Conservation (phyloP, 2,797 vertebrate species). For the Hafferia zeledoni region DNA sequence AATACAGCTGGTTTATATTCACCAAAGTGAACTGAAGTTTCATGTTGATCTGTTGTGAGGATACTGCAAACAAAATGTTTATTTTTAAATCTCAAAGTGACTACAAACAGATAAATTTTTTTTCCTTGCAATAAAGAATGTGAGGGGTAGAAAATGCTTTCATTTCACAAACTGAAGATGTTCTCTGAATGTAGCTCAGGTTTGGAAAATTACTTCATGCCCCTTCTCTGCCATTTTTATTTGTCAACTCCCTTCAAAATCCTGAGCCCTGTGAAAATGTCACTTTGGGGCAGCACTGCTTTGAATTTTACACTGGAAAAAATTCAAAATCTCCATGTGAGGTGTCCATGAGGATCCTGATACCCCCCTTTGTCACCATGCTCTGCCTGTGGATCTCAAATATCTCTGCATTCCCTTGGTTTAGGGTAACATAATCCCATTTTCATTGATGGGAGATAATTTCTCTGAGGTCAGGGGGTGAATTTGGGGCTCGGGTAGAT, state of each 20-base stretch:
- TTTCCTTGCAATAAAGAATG: neutral
- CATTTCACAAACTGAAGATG: neutral
- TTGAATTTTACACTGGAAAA: neutral
- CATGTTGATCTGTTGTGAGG: neutral
- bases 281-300: neutral
- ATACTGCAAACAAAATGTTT: neutral
- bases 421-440: accelerated
- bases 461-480: neutral
- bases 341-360: neutral
- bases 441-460: neutral
- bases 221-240: neutral
- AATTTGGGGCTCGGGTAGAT: neutral
- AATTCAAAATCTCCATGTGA: neutral
- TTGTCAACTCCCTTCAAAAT: neutral
- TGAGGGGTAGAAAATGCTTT: neutral
- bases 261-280: neutral
- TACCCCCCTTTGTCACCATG: accelerated
- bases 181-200: neutral
- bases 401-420: neutral
- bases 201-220: neutral
- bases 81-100: neutral
- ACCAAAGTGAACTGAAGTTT: neutral
- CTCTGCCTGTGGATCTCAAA: neutral
- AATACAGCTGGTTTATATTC: neutral
- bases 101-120: neutral